A percentile compares a stretch with the other conserved stretches of the same genome.
Conservation (phyloP, 2,888 invertebrate genomes). For the Nasonia oneida region DNA sequence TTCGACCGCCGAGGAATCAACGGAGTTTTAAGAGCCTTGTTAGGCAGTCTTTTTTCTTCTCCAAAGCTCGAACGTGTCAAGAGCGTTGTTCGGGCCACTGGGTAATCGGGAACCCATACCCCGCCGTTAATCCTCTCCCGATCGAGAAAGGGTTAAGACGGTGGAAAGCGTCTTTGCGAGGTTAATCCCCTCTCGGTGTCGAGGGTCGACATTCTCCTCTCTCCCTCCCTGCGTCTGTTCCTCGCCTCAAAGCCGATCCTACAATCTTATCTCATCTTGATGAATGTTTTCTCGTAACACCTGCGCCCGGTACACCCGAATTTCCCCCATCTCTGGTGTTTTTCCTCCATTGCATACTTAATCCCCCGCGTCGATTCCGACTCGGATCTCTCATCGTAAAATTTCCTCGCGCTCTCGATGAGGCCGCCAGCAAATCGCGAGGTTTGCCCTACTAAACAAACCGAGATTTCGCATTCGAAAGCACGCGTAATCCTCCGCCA, state of each 20-base stretch:
- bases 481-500: slow-evolving; percentile 66
- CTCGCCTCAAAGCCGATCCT: slow-evolving; percentile 54
- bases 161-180: slow-evolving; percentile 66
- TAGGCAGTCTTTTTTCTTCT: background rate
- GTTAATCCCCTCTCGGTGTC: slow-evolving; percentile 63
- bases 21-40: background rate
- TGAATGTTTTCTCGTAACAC: slow-evolving; percentile 76
- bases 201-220: slow-evolving; percentile 64
- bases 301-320: slow-evolving; percentile 74
- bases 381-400: too few relatives aligned
- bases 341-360: too few relatives aligned
- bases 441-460: slow-evolving; percentile 40
- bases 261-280: slow-evolving; percentile 74
- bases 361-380: too few relatives aligned
- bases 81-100: slow-evolving; percentile 59
- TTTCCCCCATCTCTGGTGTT: slow-evolving; percentile 66
- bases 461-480: slow-evolving; percentile 39
- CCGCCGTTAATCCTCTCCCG: slow-evolving; percentile 68
- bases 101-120: slow-evolving; percentile 65
- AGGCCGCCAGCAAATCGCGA: too few relatives aligned
- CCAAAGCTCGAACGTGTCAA: slow-evolving; percentile 53
- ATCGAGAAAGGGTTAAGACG: slow-evolving; percentile 73
- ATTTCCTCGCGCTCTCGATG: too few relatives aligned
- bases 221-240: slow-evolving; percentile 65
- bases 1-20: background rate